These are phyloP conservation scores for Macquaria ambigua DNA, from an alignment of 2,113 vertebrate species.

Conservation along the genomic window DNA sequence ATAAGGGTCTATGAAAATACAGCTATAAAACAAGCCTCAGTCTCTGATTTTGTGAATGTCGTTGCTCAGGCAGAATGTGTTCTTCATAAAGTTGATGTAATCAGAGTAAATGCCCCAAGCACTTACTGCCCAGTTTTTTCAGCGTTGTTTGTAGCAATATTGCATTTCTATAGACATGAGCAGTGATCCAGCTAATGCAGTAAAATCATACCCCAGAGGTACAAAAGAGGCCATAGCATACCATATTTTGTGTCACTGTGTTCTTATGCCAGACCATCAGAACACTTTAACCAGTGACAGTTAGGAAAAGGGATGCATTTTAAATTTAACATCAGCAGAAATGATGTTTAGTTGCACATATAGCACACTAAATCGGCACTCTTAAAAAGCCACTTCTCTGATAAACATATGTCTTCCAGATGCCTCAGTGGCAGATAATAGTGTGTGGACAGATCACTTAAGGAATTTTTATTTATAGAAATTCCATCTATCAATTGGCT, in stretches of 20 bases:
- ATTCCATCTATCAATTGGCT: conserved; percentile 26
- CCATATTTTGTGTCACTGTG: conserved; percentile 11
- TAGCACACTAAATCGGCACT: background rate
- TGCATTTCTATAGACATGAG: conserved; percentile 51
- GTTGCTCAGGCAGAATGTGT: conserved; percentile 11
- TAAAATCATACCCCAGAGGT: conserved; percentile 30
- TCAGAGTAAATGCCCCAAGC: conserved; percentile 47
- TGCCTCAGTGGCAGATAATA: background rate
- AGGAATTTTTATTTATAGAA: conserved; percentile 15
- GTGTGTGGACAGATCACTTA: conserved; percentile 5
- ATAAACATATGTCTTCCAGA: background rate
- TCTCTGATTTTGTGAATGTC: conserved; percentile 16
- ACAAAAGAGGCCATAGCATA: background rate
- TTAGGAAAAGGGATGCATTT: background rate
- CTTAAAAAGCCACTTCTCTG: background rate
- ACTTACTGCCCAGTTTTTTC: conserved; percentile 1
- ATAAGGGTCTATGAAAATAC: conserved; percentile 21
- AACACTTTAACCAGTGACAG: background rate
- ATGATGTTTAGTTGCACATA: background rate
- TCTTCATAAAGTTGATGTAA: conserved; percentile 47
- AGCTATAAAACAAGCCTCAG: conserved; percentile 21
- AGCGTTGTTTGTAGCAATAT: conserved; percentile 36
- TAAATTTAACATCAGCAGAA: background rate
- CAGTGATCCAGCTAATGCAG: conserved; percentile 47
- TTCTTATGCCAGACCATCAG: background rate